Conservation (phyloP, 2,113 vertebrate species). For the Cathartes aura region DNA sequence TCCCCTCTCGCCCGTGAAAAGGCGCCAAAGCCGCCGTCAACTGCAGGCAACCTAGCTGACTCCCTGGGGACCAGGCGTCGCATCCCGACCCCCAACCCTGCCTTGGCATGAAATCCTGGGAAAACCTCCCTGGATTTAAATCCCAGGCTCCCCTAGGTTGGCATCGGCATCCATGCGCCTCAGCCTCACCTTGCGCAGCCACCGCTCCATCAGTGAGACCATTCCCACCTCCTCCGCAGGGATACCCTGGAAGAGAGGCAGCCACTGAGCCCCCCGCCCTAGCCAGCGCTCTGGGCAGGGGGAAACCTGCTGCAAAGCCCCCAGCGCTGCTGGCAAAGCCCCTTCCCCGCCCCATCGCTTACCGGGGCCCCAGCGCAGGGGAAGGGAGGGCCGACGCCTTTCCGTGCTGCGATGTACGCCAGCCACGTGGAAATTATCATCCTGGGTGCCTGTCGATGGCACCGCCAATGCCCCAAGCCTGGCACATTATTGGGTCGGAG, state of each 20-base stretch:
- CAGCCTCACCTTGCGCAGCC: slow-evolving; percentile 52
- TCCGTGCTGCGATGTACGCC: not conserved
- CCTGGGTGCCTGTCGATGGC: not conserved
- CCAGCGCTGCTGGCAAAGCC: not conserved
- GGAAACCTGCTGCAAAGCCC: fast-evolving
- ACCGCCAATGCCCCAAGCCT: fast-evolving
- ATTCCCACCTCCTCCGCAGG: not conserved
- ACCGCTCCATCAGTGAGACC: slow-evolving; percentile 4
- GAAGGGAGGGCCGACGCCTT: not conserved
- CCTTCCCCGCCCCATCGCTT: not conserved
- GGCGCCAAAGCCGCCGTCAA: not conserved
- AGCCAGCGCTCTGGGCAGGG: fast-evolving
- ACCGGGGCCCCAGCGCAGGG: not conserved
- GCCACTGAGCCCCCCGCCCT: not conserved
- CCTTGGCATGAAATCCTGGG: not conserved
- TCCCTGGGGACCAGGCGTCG: no score
- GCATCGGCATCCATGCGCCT: fast-evolving
- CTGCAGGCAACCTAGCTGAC: no score
- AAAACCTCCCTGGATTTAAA: not conserved
- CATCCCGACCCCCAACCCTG: not conserved
- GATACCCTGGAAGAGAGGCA: slow-evolving; percentile 26
- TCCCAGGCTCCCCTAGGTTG: not conserved
- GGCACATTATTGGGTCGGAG: not conserved
- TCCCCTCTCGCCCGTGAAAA: no score
- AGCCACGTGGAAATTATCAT: slow-evolving; percentile 71